Evolutionary conservation across 2,797 vertebrate genomes (phyloP), one percentile per base, ranked within the genome.

Genomic region (Tauraco hartlaubi): DNA sequence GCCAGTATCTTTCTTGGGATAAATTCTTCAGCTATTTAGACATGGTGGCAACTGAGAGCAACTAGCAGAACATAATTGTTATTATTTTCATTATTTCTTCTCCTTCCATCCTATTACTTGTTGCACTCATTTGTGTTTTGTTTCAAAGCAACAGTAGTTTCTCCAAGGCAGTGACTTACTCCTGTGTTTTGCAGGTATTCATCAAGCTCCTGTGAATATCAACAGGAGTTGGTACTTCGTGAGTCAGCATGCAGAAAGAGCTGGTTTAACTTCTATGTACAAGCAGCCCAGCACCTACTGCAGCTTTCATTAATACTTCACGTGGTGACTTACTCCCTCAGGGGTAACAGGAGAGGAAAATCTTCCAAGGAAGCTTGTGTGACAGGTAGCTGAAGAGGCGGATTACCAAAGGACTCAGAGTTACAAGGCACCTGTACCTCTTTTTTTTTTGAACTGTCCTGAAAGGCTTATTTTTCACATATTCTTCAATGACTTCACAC

Each of bases 401-500:
- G 23, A 35, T 90, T 83, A 61, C 26, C 72, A 91, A 54, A 78
- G 11, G 13, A 81, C 66, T 33, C 8, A 2, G 54, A 86, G 28
- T 35, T 67, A 82, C 39, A 37, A 80, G 43, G 19, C 33, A 88
- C 26, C 76, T 81, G 43, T 58, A 73, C 3, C 13, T 46, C 46
- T 68, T 58, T 43, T 63, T 35, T 56, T 56, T 33, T 43, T 3
- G 59, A 74, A 81, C 26, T 76, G 25, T 78, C 90, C 74, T 71
- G 59, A 94, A 96, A 90, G 71, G 33, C 16, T 2, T 69, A 49
- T 52, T 94, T 92, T 94, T 88, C 48, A 63, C 15, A 73, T 66
- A 54, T 69, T 96, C 87, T 93, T 91, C 79, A 80, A 69, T 78
- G 64, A 90, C 66, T 95, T 93, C 77, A 62, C 63, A 95, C 25